Evolutionary conservation across 2,113 vertebrate species (phyloP), one percentile per base, ranked within the genome.

Genomic region (Thymallus thymallus): DNA sequence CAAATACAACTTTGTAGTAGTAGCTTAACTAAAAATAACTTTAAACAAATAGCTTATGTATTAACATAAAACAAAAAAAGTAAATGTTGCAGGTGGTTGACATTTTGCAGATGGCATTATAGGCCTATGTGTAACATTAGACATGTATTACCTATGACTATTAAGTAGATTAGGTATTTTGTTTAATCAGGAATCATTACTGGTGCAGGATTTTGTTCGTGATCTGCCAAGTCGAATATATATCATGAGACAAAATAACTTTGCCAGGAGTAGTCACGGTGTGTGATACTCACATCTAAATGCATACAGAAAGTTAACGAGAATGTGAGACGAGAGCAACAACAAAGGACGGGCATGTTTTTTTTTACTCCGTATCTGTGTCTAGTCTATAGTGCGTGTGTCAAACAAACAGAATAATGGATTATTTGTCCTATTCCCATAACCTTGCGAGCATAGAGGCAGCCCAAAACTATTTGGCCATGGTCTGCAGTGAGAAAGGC

Each of bases 151-250:
- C 10, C 20, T 23, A 20, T n/a, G 20, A 35, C 24, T 10, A 24
- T 14, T 32, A 20, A 66, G 20, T 22, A 9, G 82, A 84, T 80
- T 75, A 81, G 81, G 81, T 86, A 80, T 86, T 85, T 87, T 89
- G 84, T 85, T 66, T 84, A 3, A 26, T 76, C 84, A 75, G 84
- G 85, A 84, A 87, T 87, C 86, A 85, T 86, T 87, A 87, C 82
- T 86, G 85, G 81, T 80, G 81, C 83, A 82, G 87, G 86, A 73
- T 82, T 83, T 75, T 87, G 85, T 90, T 90, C 89, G 85, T 90
- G 89, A 89, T 91, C 88, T 91, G 88, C 91, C 88, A 91, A 79
- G 86, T 90, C 85, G 88, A 88, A 92, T 91, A 90, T 91, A 88
- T 87, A 88, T 92, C 90, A 90, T 80, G 74, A 89, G 86, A 91